Percentiles rank a stretch among this genome's conserved stretches.
Evolutionary conservation across 2,888 invertebrate species (phyloP).

Genomic region (Drosophila siamana): DNA sequence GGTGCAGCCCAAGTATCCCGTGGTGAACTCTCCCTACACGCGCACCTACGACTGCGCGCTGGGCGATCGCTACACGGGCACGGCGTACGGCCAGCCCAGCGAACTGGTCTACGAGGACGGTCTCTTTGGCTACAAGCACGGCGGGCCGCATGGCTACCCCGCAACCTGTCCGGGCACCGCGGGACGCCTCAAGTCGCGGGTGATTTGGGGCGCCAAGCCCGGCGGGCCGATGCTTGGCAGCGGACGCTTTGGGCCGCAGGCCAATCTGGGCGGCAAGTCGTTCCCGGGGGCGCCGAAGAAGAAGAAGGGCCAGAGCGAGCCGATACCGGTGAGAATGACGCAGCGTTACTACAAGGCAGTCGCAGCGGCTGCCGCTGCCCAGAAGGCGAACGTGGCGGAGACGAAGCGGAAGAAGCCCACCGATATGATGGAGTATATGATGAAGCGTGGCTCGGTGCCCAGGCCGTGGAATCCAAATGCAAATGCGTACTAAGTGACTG

Average conservation of each 20-base stretch:
- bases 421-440: conserved; percentile 26
- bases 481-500: conserved; percentile 12
- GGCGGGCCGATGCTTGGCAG: conserved; percentile 35
- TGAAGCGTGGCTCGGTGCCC: neutral
- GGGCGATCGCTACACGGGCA: conserved; percentile 58
- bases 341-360: conserved; percentile 4
- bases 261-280: conserved; percentile 3
- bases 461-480: conserved; percentile 11
- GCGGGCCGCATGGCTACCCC: conserved; percentile 51
- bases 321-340: conserved; percentile 32
- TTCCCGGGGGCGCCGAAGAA: conserved; percentile 16
- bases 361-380: neutral
- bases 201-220: conserved; percentile 3
- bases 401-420: neutral
- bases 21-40: conserved; percentile 58
- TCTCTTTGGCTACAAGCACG: conserved; percentile 43
- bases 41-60: conserved; percentile 73
- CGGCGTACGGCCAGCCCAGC: conserved; percentile 40
- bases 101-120: conserved; percentile 62
- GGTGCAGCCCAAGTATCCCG: conserved; percentile 51
- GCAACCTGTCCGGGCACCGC: neutral
- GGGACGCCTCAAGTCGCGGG: neutral
- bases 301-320: neutral
- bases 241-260: conserved; percentile 4
- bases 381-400: neutral